Conservation (phyloP, 2,888 invertebrate genomes). For the Cantharis rufa region DNA sequence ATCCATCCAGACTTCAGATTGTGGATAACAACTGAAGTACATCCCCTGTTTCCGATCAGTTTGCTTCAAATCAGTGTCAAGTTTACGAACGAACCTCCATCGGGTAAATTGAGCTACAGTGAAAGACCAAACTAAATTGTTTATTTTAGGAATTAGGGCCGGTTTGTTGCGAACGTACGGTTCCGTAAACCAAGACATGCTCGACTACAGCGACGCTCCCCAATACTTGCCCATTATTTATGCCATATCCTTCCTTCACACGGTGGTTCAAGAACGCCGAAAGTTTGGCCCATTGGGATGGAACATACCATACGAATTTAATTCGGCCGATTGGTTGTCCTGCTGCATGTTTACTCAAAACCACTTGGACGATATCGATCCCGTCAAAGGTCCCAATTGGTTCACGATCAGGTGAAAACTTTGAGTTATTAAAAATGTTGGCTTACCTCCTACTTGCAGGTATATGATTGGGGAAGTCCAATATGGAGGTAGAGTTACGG, state of each 20-base stretch:
- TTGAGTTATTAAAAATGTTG: neutral
- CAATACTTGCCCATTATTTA: slow-evolving; percentile 84
- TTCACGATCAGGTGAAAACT: slow-evolving; percentile 66
- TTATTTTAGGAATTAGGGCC: slow-evolving; percentile 67
- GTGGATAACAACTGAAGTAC: slow-evolving; percentile 88
- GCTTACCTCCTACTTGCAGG: slow-evolving; percentile 49
- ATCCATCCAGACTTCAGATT: slow-evolving; percentile 69
- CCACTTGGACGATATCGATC: slow-evolving; percentile 80
- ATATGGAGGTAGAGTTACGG: slow-evolving; percentile 89
- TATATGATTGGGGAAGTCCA: slow-evolving; percentile 92
- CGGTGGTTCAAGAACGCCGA: slow-evolving; percentile 82
- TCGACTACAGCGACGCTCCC: slow-evolving; percentile 79
- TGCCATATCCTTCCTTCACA: slow-evolving; percentile 83
- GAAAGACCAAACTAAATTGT: neutral
- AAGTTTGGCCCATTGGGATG: slow-evolving; percentile 89
- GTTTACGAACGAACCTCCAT: slow-evolving; percentile 88
- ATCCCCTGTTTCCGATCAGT: slow-evolving; percentile 77
- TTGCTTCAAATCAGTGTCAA: slow-evolving; percentile 84
- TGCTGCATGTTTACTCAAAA: slow-evolving; percentile 86
- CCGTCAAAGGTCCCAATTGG: slow-evolving; percentile 77
- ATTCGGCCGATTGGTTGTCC: slow-evolving; percentile 85
- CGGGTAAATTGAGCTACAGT: slow-evolving; percentile 53
- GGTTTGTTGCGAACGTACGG: slow-evolving; percentile 82
- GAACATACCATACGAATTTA: slow-evolving; percentile 93
- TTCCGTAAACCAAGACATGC: slow-evolving; percentile 80